phyloP scores from a whole-genome alignment of 2,888 invertebrate species.

The Glaucopsyche alexis region DNA sequence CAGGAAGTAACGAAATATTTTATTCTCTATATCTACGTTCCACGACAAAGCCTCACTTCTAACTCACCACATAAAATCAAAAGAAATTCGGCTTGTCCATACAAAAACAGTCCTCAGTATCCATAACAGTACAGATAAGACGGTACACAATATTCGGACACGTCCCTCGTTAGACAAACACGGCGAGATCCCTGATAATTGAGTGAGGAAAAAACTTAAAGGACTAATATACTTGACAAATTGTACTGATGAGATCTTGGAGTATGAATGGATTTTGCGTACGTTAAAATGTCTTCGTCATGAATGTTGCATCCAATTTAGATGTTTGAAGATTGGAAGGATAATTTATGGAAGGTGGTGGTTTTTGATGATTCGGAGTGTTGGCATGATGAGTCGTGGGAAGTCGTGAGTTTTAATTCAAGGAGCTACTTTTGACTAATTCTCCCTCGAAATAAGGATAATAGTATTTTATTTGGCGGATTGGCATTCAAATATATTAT shows the following conservation, averaged over 20 bases:
- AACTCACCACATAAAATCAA: not conserved
- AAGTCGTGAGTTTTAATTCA: not conserved
- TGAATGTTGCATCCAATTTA: slow-evolving; percentile 1
- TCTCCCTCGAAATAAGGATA: no score
- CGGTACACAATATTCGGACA: slow-evolving; percentile 74
- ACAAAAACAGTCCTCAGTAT: slow-evolving; percentile 40
- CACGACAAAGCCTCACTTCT: not conserved
- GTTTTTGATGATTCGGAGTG: not conserved
- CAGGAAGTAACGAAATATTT: no score
- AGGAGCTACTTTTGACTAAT: no score
- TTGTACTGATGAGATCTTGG: slow-evolving; percentile 53
- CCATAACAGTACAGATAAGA: slow-evolving; percentile 57
- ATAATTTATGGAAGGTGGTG: not conserved
- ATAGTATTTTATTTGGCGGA: not conserved
- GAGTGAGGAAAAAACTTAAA: slow-evolving; percentile 58
- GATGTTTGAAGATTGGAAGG: not conserved
- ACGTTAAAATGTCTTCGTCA: not conserved
- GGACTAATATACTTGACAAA: slow-evolving; percentile 61
- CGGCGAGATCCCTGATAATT: slow-evolving; percentile 69
- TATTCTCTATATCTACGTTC: no score
- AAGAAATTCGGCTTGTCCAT: slow-evolving; percentile 45
- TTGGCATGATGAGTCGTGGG: not conserved
- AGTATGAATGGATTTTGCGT: slow-evolving; percentile 23
- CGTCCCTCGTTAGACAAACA: slow-evolving; percentile 79
- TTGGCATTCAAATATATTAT: not conserved